Evolutionary conservation across 2,888 invertebrate genomes (phyloP).

Genomic region (Spialia ferax): DNA sequence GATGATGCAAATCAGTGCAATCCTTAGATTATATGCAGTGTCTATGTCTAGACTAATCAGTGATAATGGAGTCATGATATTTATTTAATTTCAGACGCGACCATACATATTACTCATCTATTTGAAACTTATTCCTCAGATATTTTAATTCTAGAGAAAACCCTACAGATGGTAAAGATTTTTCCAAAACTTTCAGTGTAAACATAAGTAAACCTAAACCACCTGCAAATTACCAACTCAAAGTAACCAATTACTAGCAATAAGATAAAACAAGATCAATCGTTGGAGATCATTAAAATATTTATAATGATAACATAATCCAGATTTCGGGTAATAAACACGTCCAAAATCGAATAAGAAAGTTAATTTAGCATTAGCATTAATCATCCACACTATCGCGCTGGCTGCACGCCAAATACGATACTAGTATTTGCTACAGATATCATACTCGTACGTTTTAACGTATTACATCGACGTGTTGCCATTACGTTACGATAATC

Average conservation of each 20-base stretch:
- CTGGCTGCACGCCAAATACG: slow-evolving; percentile 28
- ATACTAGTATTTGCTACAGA: slow-evolving; percentile 14
- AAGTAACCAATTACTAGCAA: neutral
- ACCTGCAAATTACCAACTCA: neutral
- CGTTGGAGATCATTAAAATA: slow-evolving; percentile 13
- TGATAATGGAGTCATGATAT: neutral
- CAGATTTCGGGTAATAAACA: slow-evolving; percentile 28
- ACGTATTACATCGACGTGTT: neutral
- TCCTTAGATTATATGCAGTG: too few species aligned
- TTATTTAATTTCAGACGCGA: neutral
- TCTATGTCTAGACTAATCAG: too few species aligned
- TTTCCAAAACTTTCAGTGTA: neutral
- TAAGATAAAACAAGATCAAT: neutral
- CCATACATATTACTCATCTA: neutral
- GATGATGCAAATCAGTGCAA: neutral
- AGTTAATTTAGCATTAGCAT: slow-evolving; percentile 23
- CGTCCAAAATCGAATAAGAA: slow-evolving; percentile 35
- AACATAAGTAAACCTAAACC: neutral
- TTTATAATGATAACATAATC: slow-evolving; percentile 32
- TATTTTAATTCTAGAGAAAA: neutral
- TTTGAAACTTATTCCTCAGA: neutral
- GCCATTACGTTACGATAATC: neutral
- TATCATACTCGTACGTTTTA: neutral
- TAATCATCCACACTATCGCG: slow-evolving; percentile 22
- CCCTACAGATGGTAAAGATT: neutral